These are phyloP conservation scores for Psilanteris sp. DNA, from an alignment of 1,140 invertebrate species.

Conservation along the genomic window DNA sequence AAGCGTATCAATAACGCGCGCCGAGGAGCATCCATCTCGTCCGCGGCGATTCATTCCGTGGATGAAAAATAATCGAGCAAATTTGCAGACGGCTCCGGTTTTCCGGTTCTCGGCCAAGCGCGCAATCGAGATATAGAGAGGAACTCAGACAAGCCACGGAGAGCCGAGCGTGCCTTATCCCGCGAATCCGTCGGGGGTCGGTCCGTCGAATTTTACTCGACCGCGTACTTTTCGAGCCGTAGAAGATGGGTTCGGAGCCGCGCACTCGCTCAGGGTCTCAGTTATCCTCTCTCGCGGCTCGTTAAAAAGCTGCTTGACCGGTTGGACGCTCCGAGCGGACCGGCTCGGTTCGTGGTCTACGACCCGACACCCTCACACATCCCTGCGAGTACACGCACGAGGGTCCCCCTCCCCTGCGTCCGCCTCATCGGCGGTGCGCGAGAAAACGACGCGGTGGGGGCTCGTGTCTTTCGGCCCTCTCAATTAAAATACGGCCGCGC, in stretches of 20 bases:
- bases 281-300: conserved; percentile 69
- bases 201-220: conserved; percentile 46
- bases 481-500: conserved; percentile 76
- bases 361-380: conserved; percentile 77
- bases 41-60: conserved; percentile 20
- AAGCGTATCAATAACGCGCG: conserved; percentile 34
- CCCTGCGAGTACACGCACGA: conserved; percentile 55
- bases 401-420: conserved; percentile 1
- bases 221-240: conserved; percentile 51
- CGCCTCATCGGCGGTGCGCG: conserved; percentile 28
- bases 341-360: conserved; percentile 78
- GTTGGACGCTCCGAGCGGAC: conserved; percentile 74
- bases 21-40: conserved; percentile 32
- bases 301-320: conserved; percentile 81
- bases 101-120: background rate
- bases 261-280: conserved; percentile 30
- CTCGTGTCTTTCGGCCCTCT: conserved; percentile 70
- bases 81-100: conserved; percentile 8
- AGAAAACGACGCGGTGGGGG: conserved; percentile 38
- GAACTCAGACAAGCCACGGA: no score
- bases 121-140: background rate
- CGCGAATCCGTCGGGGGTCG: conserved; percentile 13
- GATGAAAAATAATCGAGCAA: conserved; percentile 46
- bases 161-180: no score
- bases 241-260: conserved; percentile 41